Evolutionary conservation across 1,140 invertebrate genomes (phyloP).

Genomic region (Drosophila pseudoananassae): DNA sequence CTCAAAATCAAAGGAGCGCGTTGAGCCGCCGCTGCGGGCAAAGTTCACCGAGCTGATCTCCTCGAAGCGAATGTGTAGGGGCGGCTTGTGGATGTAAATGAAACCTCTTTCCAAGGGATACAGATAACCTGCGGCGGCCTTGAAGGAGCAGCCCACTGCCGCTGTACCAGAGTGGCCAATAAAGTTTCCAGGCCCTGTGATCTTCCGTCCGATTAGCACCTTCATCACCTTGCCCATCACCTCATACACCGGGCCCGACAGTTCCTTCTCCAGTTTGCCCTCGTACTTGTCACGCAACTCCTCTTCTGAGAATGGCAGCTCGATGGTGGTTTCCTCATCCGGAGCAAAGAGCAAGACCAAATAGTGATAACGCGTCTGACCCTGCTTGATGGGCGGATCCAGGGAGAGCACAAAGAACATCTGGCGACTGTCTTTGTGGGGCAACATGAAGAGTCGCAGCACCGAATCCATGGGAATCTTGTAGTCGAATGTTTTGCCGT

Average conservation of each 20-base stretch:
- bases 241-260: slow-evolving; percentile 97
- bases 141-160: slow-evolving; percentile 97
- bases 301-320: slow-evolving; percentile 95
- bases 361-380: slow-evolving; percentile 98
- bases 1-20: slow-evolving; percentile 99
- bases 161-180: slow-evolving; percentile 95
- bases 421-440: slow-evolving; percentile 98
- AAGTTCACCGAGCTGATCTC: slow-evolving; percentile 98
- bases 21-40: slow-evolving; percentile 97
- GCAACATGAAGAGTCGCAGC: slow-evolving; percentile 96
- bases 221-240: slow-evolving; percentile 98
- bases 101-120: slow-evolving; percentile 99
- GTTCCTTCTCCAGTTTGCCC: slow-evolving; percentile 95
- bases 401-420: slow-evolving; percentile 99
- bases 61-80: slow-evolving; percentile 98
- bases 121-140: slow-evolving; percentile 98
- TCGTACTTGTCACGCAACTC: slow-evolving; percentile 98
- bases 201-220: slow-evolving; percentile 96
- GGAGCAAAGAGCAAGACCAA: slow-evolving; percentile 97
- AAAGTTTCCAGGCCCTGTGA: slow-evolving; percentile 97
- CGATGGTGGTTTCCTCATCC: slow-evolving; percentile 97
- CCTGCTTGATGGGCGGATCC: slow-evolving; percentile 99
- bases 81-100: slow-evolving; percentile 99
- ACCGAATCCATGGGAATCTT: slow-evolving; percentile 99
- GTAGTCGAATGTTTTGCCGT: slow-evolving; percentile 99